Evolutionary conservation across 2,888 invertebrate genomes (phyloP), one percentile per base, ranked within the genome.

Genomic region (Diaperis boleti): DNA sequence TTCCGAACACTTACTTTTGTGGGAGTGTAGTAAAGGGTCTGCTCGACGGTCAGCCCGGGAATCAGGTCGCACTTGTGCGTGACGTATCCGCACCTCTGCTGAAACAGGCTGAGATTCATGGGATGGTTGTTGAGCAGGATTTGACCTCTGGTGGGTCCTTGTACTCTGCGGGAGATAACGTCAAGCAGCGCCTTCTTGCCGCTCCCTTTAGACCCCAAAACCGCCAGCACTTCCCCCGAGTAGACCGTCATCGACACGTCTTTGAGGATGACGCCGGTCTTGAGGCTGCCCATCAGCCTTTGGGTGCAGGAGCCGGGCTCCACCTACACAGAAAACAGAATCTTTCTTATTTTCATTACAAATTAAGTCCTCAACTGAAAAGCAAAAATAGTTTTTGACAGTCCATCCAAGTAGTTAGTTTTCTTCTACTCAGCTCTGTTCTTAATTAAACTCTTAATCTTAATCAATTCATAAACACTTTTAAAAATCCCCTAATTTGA

Each of bases 111-210:
- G 50, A 89, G 85, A 13, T 92, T 92, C 70, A 97, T 83, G 0
- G 94, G 90, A 2, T 92, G 91, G 0, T 94, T 95, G 79, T 97
- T 96, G 0, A 98, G 85, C 0, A 94, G 85, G 15, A 98, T 92
- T 77, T 95, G 92, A 0, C 97, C 98, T 57, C 95, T 87, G 0
- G 92, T 92, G 1, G 92, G 89, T 1, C 92, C 92, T 68, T 89
- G 88, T 7, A 93, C 90, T 22, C 94, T 85, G 11, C 92, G 85
- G 0, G 93, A 90, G 59, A 98, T 94, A 4, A 97, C 96, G 79
- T 98, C 97, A 4, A 98, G 83, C 1, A 98, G 86, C 0, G 96
- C 96, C 22, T 95, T 89, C 79, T 98, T 98, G 0, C 98, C 98
- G 72, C 96, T 96, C 8, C 95, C 95, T 85, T 95, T 95, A 0